Conservation (phyloP, 2,888 invertebrate genomes). For the Oasisia sp. region DNA sequence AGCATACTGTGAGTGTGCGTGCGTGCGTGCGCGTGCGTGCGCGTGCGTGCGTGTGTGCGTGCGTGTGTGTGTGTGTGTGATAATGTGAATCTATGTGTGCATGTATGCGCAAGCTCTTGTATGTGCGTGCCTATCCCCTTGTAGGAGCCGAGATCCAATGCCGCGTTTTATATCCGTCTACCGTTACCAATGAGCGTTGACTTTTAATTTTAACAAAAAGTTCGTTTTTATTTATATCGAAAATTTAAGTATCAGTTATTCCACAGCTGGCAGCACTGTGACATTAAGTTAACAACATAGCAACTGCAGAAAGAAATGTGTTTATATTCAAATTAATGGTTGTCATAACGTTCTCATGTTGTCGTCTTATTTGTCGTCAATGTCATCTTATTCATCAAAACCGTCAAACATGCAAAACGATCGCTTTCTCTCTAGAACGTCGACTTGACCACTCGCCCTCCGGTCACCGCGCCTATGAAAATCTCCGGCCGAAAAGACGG, state of each 20-base stretch:
- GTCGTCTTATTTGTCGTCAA: background rate
- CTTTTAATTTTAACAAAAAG: too few relatives aligned
- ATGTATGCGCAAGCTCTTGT: background rate
- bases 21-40: background rate
- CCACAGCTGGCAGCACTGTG: too few relatives aligned
- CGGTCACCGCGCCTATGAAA: constrained; percentile 49
- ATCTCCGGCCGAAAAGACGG: constrained; percentile 48
- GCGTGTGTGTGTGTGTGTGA: background rate
- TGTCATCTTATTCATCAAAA: background rate
- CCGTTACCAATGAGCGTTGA: background rate
- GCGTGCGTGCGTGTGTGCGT: background rate
- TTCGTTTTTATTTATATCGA: too few relatives aligned
- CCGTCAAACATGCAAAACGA: background rate
- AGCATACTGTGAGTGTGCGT: background rate
- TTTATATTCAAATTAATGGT: too few relatives aligned
- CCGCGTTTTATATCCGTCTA: too few relatives aligned
- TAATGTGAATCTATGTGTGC: background rate
- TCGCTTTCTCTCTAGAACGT: background rate
- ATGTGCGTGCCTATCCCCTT: too few relatives aligned
- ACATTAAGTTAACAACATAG: too few relatives aligned
- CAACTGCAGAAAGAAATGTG: too few relatives aligned
- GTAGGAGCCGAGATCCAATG: too few relatives aligned
- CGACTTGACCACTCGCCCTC: constrained; percentile 35
- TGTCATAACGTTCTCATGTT: background rate
- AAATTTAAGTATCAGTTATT: too few relatives aligned